These are phyloP conservation scores for Lutjanus argentimaculatus DNA, from an alignment of 2,797 vertebrate species.

Conservation along the genomic window DNA sequence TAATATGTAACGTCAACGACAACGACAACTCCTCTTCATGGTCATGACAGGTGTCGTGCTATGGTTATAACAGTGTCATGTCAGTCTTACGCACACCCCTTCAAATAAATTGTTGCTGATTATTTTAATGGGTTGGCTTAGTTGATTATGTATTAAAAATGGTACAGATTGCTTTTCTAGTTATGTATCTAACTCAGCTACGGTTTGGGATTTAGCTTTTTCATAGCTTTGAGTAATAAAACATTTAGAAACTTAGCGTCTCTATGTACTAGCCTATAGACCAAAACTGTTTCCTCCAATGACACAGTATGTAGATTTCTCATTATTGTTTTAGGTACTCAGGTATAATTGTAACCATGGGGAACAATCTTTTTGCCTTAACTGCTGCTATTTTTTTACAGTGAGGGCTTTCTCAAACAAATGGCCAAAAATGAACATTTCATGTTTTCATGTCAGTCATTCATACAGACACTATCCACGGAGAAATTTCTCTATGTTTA, in stretches of 20 bases:
- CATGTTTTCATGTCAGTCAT: constrained; percentile 47
- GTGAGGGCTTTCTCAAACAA: constrained; percentile 67
- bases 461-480: constrained; percentile 16
- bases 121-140: constrained; percentile 53
- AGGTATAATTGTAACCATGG: constrained; percentile 80
- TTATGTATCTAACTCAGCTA: constrained; percentile 36
- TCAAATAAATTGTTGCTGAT: constrained; percentile 13
- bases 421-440: constrained; percentile 71
- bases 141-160: constrained; percentile 40
- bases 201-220: constrained; percentile 39
- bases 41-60: too few relatives aligned
- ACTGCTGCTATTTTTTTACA: constrained; percentile 78
- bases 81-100: too few relatives aligned
- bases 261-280: constrained; percentile 54
- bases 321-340: constrained; percentile 75
- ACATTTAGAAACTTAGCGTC: constrained; percentile 42
- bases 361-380: constrained; percentile 83
- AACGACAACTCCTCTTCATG: too few relatives aligned
- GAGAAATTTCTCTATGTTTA: constrained; percentile 34
- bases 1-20: too few relatives aligned
- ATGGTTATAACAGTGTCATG: too few relatives aligned
- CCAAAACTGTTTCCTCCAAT: constrained; percentile 66
- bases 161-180: constrained; percentile 35
- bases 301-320: constrained; percentile 60
- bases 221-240: constrained; percentile 43